Evolutionary conservation across 2,888 invertebrate genomes (phyloP).

Genomic region (Leptopterna dolabrata): DNA sequence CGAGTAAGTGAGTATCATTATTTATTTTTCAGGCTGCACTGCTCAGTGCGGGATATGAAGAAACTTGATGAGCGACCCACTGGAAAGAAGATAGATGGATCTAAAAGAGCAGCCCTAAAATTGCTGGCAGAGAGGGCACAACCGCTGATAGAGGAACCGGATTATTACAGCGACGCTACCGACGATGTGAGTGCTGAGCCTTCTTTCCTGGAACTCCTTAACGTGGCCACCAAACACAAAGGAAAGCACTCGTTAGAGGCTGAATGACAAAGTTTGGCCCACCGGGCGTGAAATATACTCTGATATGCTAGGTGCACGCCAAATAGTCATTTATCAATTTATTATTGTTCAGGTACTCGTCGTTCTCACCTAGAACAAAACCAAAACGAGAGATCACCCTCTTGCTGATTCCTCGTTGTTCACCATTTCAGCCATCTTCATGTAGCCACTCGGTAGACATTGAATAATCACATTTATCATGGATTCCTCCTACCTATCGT

Average conservation of each 20-base stretch:
- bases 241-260: not conserved
- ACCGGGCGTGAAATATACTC: too few species aligned
- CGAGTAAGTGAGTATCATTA: not conserved
- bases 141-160: constrained; percentile 12
- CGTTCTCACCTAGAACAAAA: too few species aligned
- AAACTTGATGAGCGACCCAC: constrained; percentile 16
- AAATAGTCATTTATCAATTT: too few species aligned
- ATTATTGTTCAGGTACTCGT: too few species aligned
- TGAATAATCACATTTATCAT: too few species aligned
- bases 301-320: too few species aligned
- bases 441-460: too few species aligned
- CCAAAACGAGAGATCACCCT: too few species aligned
- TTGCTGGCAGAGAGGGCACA: constrained; percentile 10
- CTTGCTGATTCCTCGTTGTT: too few species aligned
- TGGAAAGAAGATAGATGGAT: constrained; percentile 28
- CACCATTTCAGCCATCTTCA: too few species aligned
- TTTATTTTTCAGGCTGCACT: constrained; percentile 27
- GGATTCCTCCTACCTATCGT: too few species aligned
- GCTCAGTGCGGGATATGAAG: constrained; percentile 45
- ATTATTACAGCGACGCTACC: constrained; percentile 33
- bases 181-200: constrained; percentile 37
- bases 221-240: constrained; percentile 30
- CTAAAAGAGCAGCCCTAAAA: constrained; percentile 13
- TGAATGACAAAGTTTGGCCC: too few species aligned
- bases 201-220: constrained; percentile 32